Evolutionary conservation across 2,113 vertebrate species (phyloP).

Genomic region (Xenus cinereus): DNA sequence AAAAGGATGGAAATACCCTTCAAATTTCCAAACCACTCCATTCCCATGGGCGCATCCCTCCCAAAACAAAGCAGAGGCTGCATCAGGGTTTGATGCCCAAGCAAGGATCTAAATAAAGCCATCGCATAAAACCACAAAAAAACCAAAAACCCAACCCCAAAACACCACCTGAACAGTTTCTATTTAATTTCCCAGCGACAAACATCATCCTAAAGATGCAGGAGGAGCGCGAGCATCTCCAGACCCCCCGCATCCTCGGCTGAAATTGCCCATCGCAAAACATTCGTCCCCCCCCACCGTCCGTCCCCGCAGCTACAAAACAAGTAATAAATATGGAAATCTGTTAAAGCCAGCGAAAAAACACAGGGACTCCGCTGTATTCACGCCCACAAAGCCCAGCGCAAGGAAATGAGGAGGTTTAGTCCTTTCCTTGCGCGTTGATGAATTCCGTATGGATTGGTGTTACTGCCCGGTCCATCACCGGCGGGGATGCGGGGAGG

Average conservation of each 20-base stretch:
- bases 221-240: neutral
- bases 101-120: neutral
- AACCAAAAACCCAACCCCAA: neutral
- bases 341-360: neutral
- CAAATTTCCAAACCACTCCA: neutral
- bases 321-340: constrained; percentile 78
- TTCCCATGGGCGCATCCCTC: accelerated
- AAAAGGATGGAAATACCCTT: neutral
- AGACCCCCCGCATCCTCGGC: neutral
- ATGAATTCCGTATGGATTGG: neutral
- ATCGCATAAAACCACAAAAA: neutral
- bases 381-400: neutral
- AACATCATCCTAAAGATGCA: neutral
- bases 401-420: constrained; percentile 24
- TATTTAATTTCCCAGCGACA: neutral
- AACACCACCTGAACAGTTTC: neutral
- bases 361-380: neutral
- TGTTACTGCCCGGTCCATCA: neutral
- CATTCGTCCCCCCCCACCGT: neutral
- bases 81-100: neutral
- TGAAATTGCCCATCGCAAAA: constrained; percentile 44
- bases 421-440: neutral
- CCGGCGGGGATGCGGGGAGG: accelerated
- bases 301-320: neutral
- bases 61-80: neutral